Base-by-base conservation (phyloP, 2,888 invertebrate species). In the Scrobipalpa atriplicella region DNA sequence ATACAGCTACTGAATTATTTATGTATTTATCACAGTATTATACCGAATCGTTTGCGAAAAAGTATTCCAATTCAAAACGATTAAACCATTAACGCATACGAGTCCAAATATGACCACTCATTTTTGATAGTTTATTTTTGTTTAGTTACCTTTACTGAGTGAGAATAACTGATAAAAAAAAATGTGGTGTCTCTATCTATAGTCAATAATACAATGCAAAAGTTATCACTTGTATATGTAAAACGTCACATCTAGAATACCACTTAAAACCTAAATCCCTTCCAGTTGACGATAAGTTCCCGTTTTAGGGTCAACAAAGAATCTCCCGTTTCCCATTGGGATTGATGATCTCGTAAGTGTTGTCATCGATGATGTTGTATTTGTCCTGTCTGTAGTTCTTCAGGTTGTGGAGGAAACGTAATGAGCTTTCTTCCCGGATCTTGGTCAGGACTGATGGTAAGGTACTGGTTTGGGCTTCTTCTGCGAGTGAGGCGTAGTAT, bases 401-500 rank as follows among this genome's bases (percentile, higher is more conserved):
- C 58, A 96, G 84, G 83, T 96, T 94, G 78, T 95, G 94, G 11
- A 95, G 89, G 80, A 95, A 94, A 6, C 94, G 79, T 51, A 82
- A 86, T 5, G 95, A 94, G 74, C 95, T 95, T 72, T 95, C 93
- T 68, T 95, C 95, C 63, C 96, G 94, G 38, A 97, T 92, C 76
- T 95, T 95, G 9, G 95, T 94, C 58, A 96, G 90, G 2, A 96
- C 96, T 0, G 94, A 93, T 0, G 95, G 95, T 2, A 97, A 86
- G 1, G 93, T 93, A 19, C 89, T 83, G 11, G 95, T 93, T n/a
- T 91, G 89, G 0, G 95, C 95, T 69, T 94, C 93, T 0, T 86
- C 79, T 0, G 96, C 95, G 21, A 97, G 83, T 18, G 95, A 95
- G 11, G 95, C 93, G 83, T 96, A 96, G 80, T 97, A 97, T 54